Conservation (phyloP, 2,888 invertebrate genomes). For the Balanococcus diminutus region DNA sequence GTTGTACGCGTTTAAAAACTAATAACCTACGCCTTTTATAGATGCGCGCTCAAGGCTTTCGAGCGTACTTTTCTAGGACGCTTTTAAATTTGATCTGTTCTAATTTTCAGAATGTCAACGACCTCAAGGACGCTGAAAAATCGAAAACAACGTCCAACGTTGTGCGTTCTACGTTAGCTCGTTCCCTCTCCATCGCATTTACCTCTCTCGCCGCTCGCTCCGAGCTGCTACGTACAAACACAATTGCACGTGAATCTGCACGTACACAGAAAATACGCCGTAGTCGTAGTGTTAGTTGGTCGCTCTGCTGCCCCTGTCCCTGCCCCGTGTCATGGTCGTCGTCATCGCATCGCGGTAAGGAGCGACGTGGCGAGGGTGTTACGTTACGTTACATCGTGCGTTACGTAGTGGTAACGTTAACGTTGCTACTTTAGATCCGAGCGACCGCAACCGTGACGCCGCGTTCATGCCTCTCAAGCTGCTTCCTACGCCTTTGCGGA, state of each 20-base stretch:
- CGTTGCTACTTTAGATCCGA: too few relatives aligned
- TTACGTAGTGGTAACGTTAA: neutral
- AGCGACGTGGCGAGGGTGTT: neutral
- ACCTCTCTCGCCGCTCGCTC: neutral
- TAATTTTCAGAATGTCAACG: slow-evolving; percentile 37
- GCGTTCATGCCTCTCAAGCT: too few relatives aligned
- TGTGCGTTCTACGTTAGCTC: neutral
- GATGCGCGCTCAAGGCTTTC: slow-evolving; percentile 37
- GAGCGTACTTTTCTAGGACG: slow-evolving; percentile 29
- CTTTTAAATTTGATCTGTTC: slow-evolving; percentile 37
- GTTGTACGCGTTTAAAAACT: neutral
- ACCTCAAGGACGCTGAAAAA: slow-evolving; percentile 35
- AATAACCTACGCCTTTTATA: slow-evolving; percentile 37
- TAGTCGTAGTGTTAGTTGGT: neutral
- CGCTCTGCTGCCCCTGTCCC: neutral
- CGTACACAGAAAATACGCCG: neutral
- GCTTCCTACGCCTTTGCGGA: neutral
- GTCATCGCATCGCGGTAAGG: neutral
- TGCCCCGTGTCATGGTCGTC: neutral
- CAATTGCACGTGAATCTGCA: neutral
- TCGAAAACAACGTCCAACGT: slow-evolving; percentile 28
- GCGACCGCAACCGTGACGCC: neutral
- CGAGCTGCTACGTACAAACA: neutral
- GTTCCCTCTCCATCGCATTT: neutral
- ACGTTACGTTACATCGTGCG: neutral